Conservation (phyloP, 2,888 invertebrate species). For the Sialis fuliginosa region DNA sequence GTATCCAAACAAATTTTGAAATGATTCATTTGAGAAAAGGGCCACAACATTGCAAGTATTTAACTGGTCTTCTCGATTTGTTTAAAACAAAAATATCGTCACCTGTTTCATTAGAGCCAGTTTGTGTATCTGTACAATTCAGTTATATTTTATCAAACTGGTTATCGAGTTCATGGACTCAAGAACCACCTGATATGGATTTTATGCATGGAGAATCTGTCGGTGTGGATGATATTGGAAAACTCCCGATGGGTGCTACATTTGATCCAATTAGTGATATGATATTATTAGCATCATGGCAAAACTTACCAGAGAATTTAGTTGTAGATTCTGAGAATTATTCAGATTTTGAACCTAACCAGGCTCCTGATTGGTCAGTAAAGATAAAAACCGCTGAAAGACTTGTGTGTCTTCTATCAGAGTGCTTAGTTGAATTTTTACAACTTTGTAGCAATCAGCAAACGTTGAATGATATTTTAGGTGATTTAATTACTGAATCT, state of each 20-base stretch:
- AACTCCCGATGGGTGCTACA: constrained; percentile 70
- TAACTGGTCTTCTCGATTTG: constrained; percentile 65
- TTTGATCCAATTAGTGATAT: constrained; percentile 67
- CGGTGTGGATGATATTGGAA: constrained; percentile 31
- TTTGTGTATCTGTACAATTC: constrained; percentile 54
- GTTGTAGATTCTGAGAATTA: constrained; percentile 76
- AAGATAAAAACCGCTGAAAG: constrained; percentile 46
- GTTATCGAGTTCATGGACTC: constrained; percentile 42
- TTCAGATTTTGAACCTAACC: constrained; percentile 71
- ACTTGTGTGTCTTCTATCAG: constrained; percentile 58
- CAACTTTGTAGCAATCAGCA: constrained; percentile 38
- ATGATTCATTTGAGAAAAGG: constrained; percentile 71
- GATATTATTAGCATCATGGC: constrained; percentile 70
- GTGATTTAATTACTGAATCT: constrained; percentile 26
- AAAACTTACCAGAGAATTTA: constrained; percentile 64
- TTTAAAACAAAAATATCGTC: constrained; percentile 81
- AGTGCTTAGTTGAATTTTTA: constrained; percentile 54
- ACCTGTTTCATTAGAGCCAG: constrained; percentile 37
- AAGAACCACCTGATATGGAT: constrained; percentile 35
- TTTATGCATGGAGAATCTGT: constrained; percentile 33
- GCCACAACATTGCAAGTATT: constrained; percentile 64
- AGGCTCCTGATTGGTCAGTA: constrained; percentile 65
- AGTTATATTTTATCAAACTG: constrained; percentile 44
- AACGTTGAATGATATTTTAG: constrained; percentile 32
- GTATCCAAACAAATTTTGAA: constrained; percentile 68